Evolutionary conservation across 2,797 vertebrate species (phyloP).

Genomic region (Pantherophis alleghaniensis): DNA sequence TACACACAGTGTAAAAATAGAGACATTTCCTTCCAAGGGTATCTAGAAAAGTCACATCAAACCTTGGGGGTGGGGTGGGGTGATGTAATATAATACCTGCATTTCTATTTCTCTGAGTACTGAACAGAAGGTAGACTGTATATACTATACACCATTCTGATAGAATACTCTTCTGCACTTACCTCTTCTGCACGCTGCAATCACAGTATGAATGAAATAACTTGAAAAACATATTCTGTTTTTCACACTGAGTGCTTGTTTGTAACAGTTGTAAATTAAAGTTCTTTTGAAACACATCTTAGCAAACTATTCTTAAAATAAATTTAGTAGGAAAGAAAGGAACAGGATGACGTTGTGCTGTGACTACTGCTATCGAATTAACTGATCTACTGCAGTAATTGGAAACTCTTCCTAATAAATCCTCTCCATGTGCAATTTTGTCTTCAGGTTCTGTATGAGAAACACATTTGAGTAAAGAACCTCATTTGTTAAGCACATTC

Average conservation of each 20-base stretch:
- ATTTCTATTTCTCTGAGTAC: not conserved
- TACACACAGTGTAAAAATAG: not conserved
- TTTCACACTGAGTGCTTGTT: not conserved
- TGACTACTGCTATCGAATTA: slow-evolving; percentile 30
- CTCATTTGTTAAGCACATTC: slow-evolving; percentile 34
- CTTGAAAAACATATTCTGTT: not conserved
- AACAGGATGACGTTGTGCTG: slow-evolving; percentile 38
- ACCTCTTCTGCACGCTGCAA: not conserved
- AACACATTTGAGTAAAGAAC: slow-evolving; percentile 57
- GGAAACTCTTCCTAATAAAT: slow-evolving; percentile 40
- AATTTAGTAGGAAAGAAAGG: not conserved
- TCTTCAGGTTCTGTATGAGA: slow-evolving; percentile 46
- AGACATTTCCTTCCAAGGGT: not conserved
- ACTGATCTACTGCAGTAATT: slow-evolving; percentile 20
- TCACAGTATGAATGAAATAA: not conserved
- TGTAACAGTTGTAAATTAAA: not conserved
- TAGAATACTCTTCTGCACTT: not conserved
- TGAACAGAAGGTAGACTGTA: not conserved
- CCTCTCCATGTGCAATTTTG: slow-evolving; percentile 15
- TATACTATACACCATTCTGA: not conserved
- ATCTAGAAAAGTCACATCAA: not conserved
- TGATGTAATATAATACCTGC: not conserved
- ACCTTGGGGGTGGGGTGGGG: not conserved
- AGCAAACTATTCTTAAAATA: not conserved
- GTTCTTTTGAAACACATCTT: slow-evolving; percentile 26